Base-by-base conservation (phyloP, 1,140 invertebrate genomes). In the Papilio polytes region DNA sequence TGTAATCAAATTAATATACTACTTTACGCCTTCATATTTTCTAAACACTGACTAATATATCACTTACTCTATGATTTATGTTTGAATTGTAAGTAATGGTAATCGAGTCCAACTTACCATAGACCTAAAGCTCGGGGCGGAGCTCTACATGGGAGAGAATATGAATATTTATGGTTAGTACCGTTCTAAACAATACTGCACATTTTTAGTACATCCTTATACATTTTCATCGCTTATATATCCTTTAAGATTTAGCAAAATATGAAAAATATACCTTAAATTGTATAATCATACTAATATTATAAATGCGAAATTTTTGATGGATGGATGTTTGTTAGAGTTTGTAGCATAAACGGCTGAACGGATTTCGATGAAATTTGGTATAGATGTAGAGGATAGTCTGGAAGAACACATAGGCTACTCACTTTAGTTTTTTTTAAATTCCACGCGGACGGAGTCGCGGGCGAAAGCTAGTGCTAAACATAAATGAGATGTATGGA, bases 91-190 rank as follows among this genome's bases (percentile, higher is more conserved):
- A 70, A 70, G 63, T 70, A 31, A 70, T 70, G 63, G 63, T 70
- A 70, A 70, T 70, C 63, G 63, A 70, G 22, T 70, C 10, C 13
- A 70, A 70, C 63, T 70, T 70, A 70, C 63, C 63, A 70, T 70
- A 70, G 63, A 70, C 63, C 56, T 22, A 63, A 26, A 26, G 59
- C 59, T 63, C 26, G 63, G 63, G 22, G 63, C 63, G 63, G 63
- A 36, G 26, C 63, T 70, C 63, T 70, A 70, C 63, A 70, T 70
- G 63, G 63, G 63, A 63, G 26, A 70, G 63, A 22, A 70, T 31
- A 70, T 70, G 22, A 70, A 31, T 70, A 36, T 70, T 70, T 70
- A 70, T 70, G 12, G 63, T 31, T 31, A 18, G 26, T 59, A 59
- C 26, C 22, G 63, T 70, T 70, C 10, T 4, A 26, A 63, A 63